Evolutionary conservation across 1,140 invertebrate genomes (phyloP), one percentile per base, ranked within the genome.

Genomic region (Sitophilus oryzae): DNA sequence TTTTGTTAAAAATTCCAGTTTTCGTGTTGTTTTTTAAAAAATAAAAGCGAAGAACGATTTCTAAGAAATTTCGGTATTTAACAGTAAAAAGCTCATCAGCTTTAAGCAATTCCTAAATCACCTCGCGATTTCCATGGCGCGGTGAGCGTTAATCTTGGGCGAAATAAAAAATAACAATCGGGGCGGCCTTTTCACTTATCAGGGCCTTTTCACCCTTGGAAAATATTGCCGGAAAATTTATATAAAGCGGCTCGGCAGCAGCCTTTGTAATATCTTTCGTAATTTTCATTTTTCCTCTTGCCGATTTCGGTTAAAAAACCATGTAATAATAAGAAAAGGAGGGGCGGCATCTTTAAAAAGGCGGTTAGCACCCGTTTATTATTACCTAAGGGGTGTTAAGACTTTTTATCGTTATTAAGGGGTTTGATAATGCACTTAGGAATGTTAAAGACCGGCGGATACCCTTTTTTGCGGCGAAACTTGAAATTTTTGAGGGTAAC

Each of bases 131-230:
- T 42, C 15, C 40, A 19, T 42, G 19, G 40, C 40, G 9, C n/a
- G 19, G 19, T 19, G 21, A 42, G 19, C 51, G 51, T 40, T 54
- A 54, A 54, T 54, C 37, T 54, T 2, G n/a, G 18, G 19, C n/a
- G 10, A 54, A 54, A 54, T 54, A 54, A 54, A 54, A 54, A 18
- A 40, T 47, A 54, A 53, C 51, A 53, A 53, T 54, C 44, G 47
- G 22, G 43, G 37, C 11, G 34, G 42, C 43, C 36, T 44, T 54
- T 54, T 54, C 52, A 54, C 52, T 54, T 54, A 54, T 54, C 52
- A 41, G 36, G 22, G 43, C 22, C 35, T 54, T 54, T 47, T 47
- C 52, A 42, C 44, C 52, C 44, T 36, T 36, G 43, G 15, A 47
- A 46, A 41, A 54, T 38, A n/a, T 47, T 47, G 52, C 43, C 42